Evolutionary conservation across 2,888 invertebrate genomes (phyloP), one percentile per base, ranked within the genome.

Genomic region (Himalopsyche tibetana): DNA sequence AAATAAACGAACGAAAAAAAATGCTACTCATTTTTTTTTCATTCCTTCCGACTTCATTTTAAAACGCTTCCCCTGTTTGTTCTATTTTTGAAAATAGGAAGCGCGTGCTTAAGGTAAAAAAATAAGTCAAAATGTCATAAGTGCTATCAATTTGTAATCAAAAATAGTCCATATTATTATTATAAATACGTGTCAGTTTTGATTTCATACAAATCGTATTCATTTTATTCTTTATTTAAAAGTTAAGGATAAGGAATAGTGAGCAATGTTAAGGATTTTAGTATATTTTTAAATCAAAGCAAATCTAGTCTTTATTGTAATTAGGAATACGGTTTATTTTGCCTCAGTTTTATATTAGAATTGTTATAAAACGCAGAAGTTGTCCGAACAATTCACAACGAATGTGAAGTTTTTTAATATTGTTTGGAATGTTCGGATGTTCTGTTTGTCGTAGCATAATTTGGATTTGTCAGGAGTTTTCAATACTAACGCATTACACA

Each of bases 11-110:
- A 28, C 36, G 69, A 81, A 83, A 82, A 74, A 85, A 87, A 86
- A 84, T 83, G 84, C 82, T 45, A 69, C 82, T 82, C 85, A 82
- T 55, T 86, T 86, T 83, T 28, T 28, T 86, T 88, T 85, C 86
- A 45, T 85, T 83, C 15, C 80, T 74, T 79, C 55, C 69, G 74
- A 86, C 85, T 83, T 82, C 81, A 86, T 85, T 55, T 83, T 85
- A 87, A 87, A 87, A 87, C 86, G 81, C 85, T 87, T 87, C 87
- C 87, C 86, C 83, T 82, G 83, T 82, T 82, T 79, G 85, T 79
- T 86, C 80, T 84, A 85, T 87, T 87, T 87, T 86, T 74, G 80
- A 85, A 86, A 80, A 81, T 84, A 88, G 87, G 86, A 86, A 88
- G 82, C 88, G 85, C 88, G 86, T 86, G 86, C 88, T 85, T 84